These are phyloP conservation scores for Caprella mutica DNA, from an alignment of 2,888 invertebrate genomes.

Conservation along the genomic window DNA sequence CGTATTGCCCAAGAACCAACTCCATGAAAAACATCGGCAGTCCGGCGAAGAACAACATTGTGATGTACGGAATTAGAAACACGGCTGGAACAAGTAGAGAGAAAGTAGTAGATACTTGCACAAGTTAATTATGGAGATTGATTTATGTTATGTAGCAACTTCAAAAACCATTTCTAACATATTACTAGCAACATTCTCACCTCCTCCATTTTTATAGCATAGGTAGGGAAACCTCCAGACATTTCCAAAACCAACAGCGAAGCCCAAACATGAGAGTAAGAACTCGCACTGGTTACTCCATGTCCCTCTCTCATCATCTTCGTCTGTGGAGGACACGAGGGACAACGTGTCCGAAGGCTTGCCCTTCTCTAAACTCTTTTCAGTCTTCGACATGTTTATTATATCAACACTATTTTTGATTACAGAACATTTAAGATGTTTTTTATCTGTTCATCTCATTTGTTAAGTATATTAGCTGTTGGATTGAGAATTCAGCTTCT, in stretches of 20 bases:
- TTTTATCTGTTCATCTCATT: no score
- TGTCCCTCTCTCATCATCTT: slow-evolving; percentile 15
- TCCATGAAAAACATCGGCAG: slow-evolving; percentile 75
- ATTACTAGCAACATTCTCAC: slow-evolving; percentile 39
- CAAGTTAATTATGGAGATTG: no score
- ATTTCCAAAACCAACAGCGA: slow-evolving; percentile 61
- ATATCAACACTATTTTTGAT: no score
- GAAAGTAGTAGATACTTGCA: not conserved
- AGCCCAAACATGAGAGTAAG: slow-evolving; percentile 56
- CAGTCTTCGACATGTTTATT: no score
- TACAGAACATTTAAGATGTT: no score
- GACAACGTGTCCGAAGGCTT: no score
- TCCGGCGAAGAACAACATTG: slow-evolving; percentile 65
- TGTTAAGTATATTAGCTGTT: no score
- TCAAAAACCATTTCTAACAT: not conserved
- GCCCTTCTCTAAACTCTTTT: no score
- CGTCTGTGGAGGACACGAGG: no score
- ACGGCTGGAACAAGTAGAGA: slow-evolving; percentile 14
- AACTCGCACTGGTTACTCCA: slow-evolving; percentile 46
- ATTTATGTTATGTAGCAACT: no score
- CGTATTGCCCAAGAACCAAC: slow-evolving; percentile 71
- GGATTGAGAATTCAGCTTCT: no score
- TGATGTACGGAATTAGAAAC: slow-evolving; percentile 69
- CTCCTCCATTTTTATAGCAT: slow-evolving; percentile 64
- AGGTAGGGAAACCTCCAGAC: slow-evolving; percentile 65